Evolutionary conservation across 2,113 vertebrate species (phyloP), one percentile per base, ranked within the genome.

Genomic region (Psittacus erithacus): DNA sequence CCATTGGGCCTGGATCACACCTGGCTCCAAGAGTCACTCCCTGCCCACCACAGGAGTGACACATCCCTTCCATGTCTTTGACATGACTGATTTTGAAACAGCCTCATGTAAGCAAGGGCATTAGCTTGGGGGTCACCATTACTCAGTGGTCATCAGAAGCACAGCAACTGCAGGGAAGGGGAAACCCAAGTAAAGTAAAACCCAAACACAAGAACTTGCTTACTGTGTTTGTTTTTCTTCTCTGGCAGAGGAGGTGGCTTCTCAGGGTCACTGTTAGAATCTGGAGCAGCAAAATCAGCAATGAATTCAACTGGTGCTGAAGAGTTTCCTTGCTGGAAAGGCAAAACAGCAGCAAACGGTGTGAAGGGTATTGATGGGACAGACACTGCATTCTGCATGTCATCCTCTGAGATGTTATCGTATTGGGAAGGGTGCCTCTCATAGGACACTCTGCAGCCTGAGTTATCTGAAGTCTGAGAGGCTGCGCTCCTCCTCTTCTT

Each of bases 181-280:
- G 24, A 75, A 85, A 70, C 44, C 38, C 31, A 47, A 24, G 33
- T 59, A n/a, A 79, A 81, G 19, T 2, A 43, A 82, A 93, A 76
- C 25, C 7, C 53, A 50, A 82, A 44, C 39, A 52, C 7, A 28
- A 49, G 39, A 68, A 77, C 41, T 65, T 20, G 97, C 99, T 99
- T 98, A 99, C 99, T 99, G 98, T 99, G 98, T 96, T 98, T 99
- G 98, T 98, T 99, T 95, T 99, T 99, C 98, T 99, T 99, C 95
- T 99, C 99, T 3, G 99, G 99, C 17, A 99, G 98, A 15, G 99
- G 99, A 0, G 99, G 99, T 1, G 99, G 99, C 88, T 99, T 99
- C 91, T 98, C 97, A 4, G 99, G 97, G 88, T 98, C 97, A 28
- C 98, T 97, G 4, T 92, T 90, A 5, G 96, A 96, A 59, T 98